Percentiles rank a stretch among this genome's conserved stretches.
Conservation (phyloP, 1,140 invertebrate species). For the Nomia melanderi region DNA sequence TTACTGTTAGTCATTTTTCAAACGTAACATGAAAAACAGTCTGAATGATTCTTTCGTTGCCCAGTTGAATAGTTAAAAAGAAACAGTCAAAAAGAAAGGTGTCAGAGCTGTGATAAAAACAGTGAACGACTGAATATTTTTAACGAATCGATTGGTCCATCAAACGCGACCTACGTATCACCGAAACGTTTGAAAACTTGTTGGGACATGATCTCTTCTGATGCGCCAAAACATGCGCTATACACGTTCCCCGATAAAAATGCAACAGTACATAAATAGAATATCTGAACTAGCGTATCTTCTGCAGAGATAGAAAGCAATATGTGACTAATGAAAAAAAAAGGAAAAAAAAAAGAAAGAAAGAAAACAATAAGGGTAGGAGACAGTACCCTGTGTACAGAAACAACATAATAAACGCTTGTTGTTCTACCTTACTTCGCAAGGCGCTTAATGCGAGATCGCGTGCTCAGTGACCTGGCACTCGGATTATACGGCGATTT, state of each 20-base stretch:
- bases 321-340: conserved; percentile 21
- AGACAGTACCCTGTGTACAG: conserved; percentile 49
- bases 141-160: no score
- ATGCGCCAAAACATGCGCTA: neutral
- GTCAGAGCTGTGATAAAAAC: no score
- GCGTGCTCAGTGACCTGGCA: conserved; percentile 71
- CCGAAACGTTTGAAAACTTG: neutral
- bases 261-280: conserved; percentile 17
- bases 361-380: conserved; percentile 47
- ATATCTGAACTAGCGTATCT: neutral
- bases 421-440: conserved; percentile 70
- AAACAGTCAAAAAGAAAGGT: no score
- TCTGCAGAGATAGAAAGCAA: conserved; percentile 19
- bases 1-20: neutral
- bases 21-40: conserved; percentile 23
- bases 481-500: conserved; percentile 75
- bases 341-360: no score
- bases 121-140: no score
- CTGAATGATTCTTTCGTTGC: no score
- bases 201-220: no score
- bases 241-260: conserved; percentile 8
- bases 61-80: no score
- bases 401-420: conserved; percentile 10
- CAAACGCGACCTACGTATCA: conserved; percentile 20
- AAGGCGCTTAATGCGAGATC: conserved; percentile 77